Evolutionary conservation across 2,888 invertebrate species (phyloP).

Genomic region (Pharmacophagus antenor): DNA sequence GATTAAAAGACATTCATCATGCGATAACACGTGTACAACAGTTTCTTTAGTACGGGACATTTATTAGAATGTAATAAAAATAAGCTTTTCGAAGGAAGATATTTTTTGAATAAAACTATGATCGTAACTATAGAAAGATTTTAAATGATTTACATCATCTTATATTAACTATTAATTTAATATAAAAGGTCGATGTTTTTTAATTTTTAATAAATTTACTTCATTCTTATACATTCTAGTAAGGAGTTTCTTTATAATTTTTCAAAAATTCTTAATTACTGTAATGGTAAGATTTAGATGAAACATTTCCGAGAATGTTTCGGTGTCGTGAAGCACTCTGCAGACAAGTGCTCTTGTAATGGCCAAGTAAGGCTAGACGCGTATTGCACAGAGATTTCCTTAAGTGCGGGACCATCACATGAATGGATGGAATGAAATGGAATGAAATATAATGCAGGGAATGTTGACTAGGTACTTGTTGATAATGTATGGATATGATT

Average conservation of each 20-base stretch:
- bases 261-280: background rate
- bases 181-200: background rate
- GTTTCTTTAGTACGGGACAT: constrained; percentile 14
- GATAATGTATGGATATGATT: background rate
- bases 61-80: constrained; percentile 21
- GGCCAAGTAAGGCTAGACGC: constrained; percentile 17
- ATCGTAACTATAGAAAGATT: background rate
- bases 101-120: background rate
- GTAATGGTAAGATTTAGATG: constrained; percentile 12
- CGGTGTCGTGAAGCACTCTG: constrained; percentile 25
- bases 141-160: background rate
- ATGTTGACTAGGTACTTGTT: background rate
- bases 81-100: constrained; percentile 6
- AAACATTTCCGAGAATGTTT: constrained; percentile 28
- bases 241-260: background rate
- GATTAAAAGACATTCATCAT: constrained; percentile 11
- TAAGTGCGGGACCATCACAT: background rate
- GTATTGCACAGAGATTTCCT: constrained; percentile 19
- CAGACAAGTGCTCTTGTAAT: constrained; percentile 27
- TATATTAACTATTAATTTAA: no score
- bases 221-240: background rate
- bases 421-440: constrained; percentile 7
- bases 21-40: constrained; percentile 11
- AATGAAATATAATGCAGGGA: constrained; percentile 3
- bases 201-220: background rate